These are phyloP conservation scores for Ypsolopha scabrella DNA, from an alignment of 2,888 invertebrate genomes.

Conservation along the genomic window DNA sequence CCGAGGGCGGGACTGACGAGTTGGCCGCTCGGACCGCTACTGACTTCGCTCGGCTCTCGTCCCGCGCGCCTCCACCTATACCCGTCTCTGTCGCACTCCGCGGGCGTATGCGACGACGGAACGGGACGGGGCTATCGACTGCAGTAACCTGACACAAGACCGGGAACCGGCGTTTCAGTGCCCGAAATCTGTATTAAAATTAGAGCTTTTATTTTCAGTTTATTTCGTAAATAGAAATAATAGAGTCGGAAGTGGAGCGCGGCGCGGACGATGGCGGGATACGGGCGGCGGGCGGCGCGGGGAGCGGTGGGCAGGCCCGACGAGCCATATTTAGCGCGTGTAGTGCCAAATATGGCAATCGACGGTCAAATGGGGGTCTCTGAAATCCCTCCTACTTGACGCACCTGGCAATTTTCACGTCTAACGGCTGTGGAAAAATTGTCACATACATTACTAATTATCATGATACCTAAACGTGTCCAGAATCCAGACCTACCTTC, in stretches of 20 bases:
- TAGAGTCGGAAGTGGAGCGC: conserved; percentile 65
- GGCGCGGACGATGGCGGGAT: conserved; percentile 21
- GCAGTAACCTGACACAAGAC: conserved; percentile 67
- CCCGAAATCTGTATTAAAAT: conserved; percentile 64
- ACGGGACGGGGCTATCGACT: conserved; percentile 35
- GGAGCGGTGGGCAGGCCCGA: conserved; percentile 77
- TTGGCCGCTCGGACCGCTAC: conserved; percentile 71
- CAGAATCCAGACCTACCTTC: too few species aligned
- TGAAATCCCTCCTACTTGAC: conserved; percentile 78
- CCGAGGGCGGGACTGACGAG: conserved; percentile 69
- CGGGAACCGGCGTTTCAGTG: conserved; percentile 61
- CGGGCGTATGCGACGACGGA: conserved; percentile 21
- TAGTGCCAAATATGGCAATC: conserved; percentile 85
- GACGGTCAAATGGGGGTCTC: conserved; percentile 84
- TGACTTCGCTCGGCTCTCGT: conserved; percentile 61
- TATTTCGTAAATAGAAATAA: conserved; percentile 71
- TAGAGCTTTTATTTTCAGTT: conserved; percentile 69
- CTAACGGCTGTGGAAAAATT: conserved; percentile 62
- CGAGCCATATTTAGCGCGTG: conserved; percentile 86
- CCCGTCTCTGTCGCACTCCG: conserved; percentile 50
- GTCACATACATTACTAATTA: conserved; percentile 42
- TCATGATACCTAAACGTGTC: conserved; percentile 7
- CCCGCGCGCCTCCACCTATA: conserved; percentile 40
- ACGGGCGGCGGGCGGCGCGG: conserved; percentile 28
- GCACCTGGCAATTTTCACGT: conserved; percentile 66